These are phyloP conservation scores for Origma solitaria DNA, from an alignment of 2,113 vertebrate species.

Conservation along the genomic window DNA sequence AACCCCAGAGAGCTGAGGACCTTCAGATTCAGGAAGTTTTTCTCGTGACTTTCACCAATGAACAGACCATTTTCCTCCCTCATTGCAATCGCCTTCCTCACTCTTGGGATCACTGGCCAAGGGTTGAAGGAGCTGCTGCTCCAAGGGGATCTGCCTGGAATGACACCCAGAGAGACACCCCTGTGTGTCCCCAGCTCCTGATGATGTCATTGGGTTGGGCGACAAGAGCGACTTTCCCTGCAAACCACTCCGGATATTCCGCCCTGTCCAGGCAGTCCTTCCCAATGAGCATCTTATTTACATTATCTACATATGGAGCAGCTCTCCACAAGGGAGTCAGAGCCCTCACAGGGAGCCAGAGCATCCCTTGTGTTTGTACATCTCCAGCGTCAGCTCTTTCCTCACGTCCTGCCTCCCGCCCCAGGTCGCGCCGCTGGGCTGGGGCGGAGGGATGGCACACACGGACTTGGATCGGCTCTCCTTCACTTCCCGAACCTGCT, in stretches of 20 bases:
- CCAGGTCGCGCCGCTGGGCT: accelerated
- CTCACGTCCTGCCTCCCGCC: not conserved
- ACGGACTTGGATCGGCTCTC: not conserved
- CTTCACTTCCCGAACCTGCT: not conserved
- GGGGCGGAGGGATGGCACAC: not conserved
- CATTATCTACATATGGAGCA: not conserved
- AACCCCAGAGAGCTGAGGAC: not conserved
- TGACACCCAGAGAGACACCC: not conserved
- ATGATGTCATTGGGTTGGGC: not conserved
- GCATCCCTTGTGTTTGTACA: not conserved
- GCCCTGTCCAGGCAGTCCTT: not conserved
- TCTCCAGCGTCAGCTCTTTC: not conserved
- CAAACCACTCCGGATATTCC: not conserved
- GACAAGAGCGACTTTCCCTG: accelerated
- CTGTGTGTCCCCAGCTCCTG: not conserved
- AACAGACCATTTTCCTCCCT: not conserved
- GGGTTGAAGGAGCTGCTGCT: not conserved
- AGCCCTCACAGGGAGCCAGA: not conserved
- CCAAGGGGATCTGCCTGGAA: not conserved
- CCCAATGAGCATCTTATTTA: not conserved
- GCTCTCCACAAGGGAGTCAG: not conserved
- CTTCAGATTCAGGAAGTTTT: not conserved
- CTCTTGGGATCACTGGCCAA: not conserved
- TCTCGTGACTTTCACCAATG: not conserved
- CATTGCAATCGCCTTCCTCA: accelerated